Conservation (phyloP, 2,113 vertebrate genomes). For the Geococcyx californianus region DNA sequence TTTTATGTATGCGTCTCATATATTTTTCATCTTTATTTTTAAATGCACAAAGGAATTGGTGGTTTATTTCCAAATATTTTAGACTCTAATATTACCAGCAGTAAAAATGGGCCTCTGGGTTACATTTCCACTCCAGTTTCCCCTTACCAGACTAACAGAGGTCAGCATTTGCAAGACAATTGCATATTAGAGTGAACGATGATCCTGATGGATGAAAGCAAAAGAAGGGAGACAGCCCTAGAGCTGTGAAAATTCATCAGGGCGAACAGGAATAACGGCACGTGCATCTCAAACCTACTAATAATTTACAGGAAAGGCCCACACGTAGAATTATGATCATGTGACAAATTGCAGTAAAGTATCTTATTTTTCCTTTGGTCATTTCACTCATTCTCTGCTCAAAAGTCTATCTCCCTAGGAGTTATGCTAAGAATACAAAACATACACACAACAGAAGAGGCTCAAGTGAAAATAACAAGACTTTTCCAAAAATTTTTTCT, state of each 20-base stretch:
- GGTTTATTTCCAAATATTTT: background rate
- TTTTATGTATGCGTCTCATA: background rate
- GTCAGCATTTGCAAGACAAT: background rate
- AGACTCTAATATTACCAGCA: background rate
- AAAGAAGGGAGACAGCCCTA: background rate
- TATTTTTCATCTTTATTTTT: background rate
- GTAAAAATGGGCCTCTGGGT: background rate
- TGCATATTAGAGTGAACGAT: background rate
- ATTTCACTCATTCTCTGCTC: background rate
- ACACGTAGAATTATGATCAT: accelerated
- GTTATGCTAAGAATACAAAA: background rate
- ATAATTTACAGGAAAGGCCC: background rate
- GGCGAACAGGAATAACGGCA: background rate
- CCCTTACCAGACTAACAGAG: background rate
- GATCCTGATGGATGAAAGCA: background rate
- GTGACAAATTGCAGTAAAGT: background rate
- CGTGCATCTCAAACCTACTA: background rate
- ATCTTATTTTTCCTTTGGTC: background rate
- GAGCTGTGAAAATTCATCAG: background rate
- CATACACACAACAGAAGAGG: background rate
- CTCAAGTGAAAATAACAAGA: background rate
- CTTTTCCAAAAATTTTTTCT: background rate
- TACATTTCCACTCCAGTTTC: background rate
- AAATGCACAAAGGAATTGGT: background rate
- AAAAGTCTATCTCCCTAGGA: background rate